These are phyloP conservation scores for Danio kyathit DNA, from an alignment of 2,797 vertebrate genomes.

Conservation along the genomic window DNA sequence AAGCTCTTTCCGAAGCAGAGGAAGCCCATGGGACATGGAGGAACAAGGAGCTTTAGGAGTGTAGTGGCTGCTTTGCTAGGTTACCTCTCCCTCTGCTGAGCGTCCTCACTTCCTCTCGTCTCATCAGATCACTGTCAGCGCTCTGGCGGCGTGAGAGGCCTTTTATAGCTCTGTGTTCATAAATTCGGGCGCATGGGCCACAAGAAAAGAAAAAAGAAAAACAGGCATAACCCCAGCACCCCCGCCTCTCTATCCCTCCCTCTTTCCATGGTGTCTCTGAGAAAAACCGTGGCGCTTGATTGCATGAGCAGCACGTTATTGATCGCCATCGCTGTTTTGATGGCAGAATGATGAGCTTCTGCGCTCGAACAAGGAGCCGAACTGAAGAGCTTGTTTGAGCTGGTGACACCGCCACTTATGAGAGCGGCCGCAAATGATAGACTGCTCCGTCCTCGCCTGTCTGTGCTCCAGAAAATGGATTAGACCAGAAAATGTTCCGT, in stretches of 20 bases:
- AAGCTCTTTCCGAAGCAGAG: constrained; percentile 82
- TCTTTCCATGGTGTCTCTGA: background rate
- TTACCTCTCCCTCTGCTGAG: constrained; percentile 76
- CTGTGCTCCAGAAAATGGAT: constrained; percentile 42
- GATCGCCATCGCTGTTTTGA: constrained; percentile 47
- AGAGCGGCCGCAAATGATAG: constrained; percentile 41
- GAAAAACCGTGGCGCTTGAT: constrained; percentile 55
- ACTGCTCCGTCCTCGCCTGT: constrained; percentile 36
- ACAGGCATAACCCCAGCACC: constrained; percentile 1
- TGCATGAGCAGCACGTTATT: constrained; percentile 45
- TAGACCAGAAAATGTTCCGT: constrained; percentile 46
- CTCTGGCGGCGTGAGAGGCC: constrained; percentile 88
- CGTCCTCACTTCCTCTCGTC: constrained; percentile 87
- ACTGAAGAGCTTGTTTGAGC: constrained; percentile 51
- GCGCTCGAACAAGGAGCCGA: constrained; percentile 33
- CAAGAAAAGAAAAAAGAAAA: background rate
- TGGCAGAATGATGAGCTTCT: constrained; percentile 49
- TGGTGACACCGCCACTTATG: constrained; percentile 44
- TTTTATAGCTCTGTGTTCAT: constrained; percentile 74
- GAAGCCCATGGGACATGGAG: constrained; percentile 86
- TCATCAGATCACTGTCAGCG: constrained; percentile 98
- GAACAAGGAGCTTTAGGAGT: constrained; percentile 58
- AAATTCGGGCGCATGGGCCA: constrained; percentile 18
- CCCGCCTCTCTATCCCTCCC: background rate
- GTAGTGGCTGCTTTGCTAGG: constrained; percentile 81